Conservation (phyloP, 2,797 vertebrate species). For the Phaenicophaeus curvirostris region DNA sequence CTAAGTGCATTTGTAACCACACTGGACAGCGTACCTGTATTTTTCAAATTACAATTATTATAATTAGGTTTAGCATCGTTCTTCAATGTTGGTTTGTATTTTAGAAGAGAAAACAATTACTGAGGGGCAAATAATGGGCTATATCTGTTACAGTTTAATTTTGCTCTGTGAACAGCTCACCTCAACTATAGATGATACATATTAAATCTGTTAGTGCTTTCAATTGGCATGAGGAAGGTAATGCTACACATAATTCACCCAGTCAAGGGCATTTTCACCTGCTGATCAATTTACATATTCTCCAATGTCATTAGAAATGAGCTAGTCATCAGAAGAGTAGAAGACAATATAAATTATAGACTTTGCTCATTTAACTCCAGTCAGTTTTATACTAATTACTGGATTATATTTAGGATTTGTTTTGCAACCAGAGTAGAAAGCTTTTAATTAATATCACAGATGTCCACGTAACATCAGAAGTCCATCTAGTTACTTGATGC, state of each 20-base stretch:
- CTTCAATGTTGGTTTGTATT: conserved; percentile 61
- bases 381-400: conserved; percentile 59
- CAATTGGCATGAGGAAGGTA: conserved; percentile 72
- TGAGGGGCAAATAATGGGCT: conserved; percentile 65
- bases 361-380: conserved; percentile 65
- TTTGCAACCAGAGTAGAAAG: conserved; percentile 56
- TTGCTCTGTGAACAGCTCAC: conserved; percentile 70
- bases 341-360: conserved; percentile 64
- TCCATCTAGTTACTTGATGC: background rate
- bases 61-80: conserved; percentile 70
- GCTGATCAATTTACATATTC: conserved; percentile 79
- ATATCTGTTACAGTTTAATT: conserved; percentile 74
- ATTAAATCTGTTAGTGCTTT: conserved; percentile 74
- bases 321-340: conserved; percentile 69
- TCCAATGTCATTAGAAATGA: conserved; percentile 71
- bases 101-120: conserved; percentile 75
- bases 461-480: conserved; percentile 16
- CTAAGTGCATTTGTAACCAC: conserved; percentile 67
- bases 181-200: conserved; percentile 54
- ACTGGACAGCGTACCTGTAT: conserved; percentile 44
- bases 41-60: conserved; percentile 69
- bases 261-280: conserved; percentile 80
- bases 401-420: conserved; percentile 69
- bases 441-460: conserved; percentile 51
- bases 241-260: conserved; percentile 73